A percentile compares a stretch with the other conserved stretches of the same genome.
These are phyloP conservation scores for Crotalus horridus DNA, from an alignment of 2,113 vertebrate genomes.

Conservation along the genomic window DNA sequence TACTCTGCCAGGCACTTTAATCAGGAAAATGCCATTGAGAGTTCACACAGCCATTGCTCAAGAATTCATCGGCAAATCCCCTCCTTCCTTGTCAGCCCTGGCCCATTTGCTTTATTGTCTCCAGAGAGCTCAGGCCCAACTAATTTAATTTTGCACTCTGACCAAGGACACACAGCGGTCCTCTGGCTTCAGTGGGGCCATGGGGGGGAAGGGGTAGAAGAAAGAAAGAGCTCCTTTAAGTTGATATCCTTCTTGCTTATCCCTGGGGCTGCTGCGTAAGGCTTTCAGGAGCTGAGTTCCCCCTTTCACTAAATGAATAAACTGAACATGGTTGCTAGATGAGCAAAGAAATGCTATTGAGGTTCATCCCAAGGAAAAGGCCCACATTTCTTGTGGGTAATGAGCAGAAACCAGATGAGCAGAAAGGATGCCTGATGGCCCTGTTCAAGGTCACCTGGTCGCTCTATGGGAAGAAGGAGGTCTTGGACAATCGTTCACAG, in stretches of 20 bases:
- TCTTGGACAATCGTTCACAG: not conserved
- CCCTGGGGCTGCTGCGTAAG: not conserved
- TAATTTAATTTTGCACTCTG: constrained; percentile 29
- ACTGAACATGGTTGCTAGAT: not conserved
- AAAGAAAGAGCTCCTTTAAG: not conserved
- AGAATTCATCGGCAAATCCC: not conserved
- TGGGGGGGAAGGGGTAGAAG: not conserved
- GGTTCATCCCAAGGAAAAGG: not conserved
- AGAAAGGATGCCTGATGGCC: not conserved
- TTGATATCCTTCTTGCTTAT: not conserved
- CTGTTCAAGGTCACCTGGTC: not conserved
- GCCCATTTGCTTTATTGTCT: constrained; percentile 33
- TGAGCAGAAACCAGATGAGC: not conserved
- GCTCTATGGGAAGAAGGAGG: not conserved
- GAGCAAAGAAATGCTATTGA: not conserved
- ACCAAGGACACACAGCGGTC: constrained; percentile 21
- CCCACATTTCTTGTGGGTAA: not conserved
- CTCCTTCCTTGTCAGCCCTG: not conserved
- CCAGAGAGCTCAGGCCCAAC: constrained; percentile 28
- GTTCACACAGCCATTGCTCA: constrained; percentile 7
- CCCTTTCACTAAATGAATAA: not conserved
- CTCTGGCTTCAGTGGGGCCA: not conserved
- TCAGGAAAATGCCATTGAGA: constrained; percentile 23
- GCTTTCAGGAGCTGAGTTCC: not conserved
- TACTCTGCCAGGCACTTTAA: constrained; percentile 31